A percentile compares a stretch with the other conserved stretches of the same genome.
phyloP scores from a whole-genome alignment of 2,888 invertebrate species.

The Clivina fossor region DNA sequence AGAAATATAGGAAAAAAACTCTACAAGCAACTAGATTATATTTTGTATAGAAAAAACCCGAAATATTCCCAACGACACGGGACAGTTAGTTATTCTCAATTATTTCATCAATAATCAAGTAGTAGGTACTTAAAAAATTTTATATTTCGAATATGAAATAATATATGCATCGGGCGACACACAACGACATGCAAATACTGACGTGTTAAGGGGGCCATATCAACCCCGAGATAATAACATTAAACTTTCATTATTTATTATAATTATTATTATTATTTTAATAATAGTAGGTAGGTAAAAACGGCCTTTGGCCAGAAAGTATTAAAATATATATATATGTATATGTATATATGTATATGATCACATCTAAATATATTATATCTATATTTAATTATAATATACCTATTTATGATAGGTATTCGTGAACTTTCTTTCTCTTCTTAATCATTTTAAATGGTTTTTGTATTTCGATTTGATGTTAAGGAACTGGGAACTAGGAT shows the following conservation, averaged over 20 bases:
- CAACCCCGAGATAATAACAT: slow-evolving; percentile 38
- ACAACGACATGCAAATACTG: slow-evolving; percentile 35
- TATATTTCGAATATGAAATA: slow-evolving; percentile 9
- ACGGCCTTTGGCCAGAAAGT: slow-evolving; percentile 33
- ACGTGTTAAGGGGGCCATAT: slow-evolving; percentile 39
- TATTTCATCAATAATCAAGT: slow-evolving; percentile 6
- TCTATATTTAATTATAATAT: slow-evolving; percentile 30
- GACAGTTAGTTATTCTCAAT: slow-evolving; percentile 4
- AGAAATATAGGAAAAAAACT: slow-evolving; percentile 31
- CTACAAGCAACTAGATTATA: slow-evolving; percentile 30
- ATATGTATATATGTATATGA: slow-evolving; percentile 33
- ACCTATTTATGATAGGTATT: slow-evolving; percentile 21
- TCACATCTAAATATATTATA: slow-evolving; percentile 35
- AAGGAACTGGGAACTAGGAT: too few species aligned
- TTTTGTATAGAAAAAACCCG: slow-evolving; percentile 30
- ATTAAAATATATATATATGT: slow-evolving; percentile 33
- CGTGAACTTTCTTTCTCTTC: slow-evolving; percentile 15
- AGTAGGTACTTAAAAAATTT: slow-evolving; percentile 10
- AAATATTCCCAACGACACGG: slow-evolving; percentile 9
- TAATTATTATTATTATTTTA: slow-evolving; percentile 29
- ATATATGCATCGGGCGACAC: slow-evolving; percentile 30
- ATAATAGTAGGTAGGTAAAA: slow-evolving; percentile 35
- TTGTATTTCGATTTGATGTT: too few species aligned
- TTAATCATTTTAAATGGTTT: slow-evolving; percentile 16
- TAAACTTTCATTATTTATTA: slow-evolving; percentile 33